Base-by-base conservation (phyloP, 1,140 invertebrate genomes). In the Pomacea maculata region DNA sequence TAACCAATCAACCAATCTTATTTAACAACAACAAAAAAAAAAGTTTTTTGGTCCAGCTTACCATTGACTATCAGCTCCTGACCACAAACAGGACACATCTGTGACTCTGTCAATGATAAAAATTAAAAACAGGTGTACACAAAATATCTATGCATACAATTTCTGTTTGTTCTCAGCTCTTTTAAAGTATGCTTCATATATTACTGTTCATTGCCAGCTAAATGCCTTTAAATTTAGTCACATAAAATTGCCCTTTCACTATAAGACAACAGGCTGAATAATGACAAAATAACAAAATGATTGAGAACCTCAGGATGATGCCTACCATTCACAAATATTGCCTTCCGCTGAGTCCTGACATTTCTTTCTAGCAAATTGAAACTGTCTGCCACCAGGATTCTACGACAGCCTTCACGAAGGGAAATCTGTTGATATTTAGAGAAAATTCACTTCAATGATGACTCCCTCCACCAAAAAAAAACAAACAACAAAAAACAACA, bases 341-440 rank as follows among this genome's bases (percentile, higher is more conserved):
- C 97, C 88, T 94, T 94, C 87, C 95, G 94, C 85, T 97, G 96
- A 61, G 93, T 93, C 55, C 92, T 91, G 6, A 97, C 95, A 25
- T 97, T 90, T 90, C 95, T 95, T 82, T 96, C 94, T 88, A 97
- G 94, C n/a, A 97, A 92, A 90, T 96, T 94, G 86, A 97, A 97
- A 90, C 97, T 97, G 92, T 98, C 97, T 29, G 94, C 93, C 0
- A 96, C 93, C 9, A 98, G 93, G 83, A 98, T 97, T 89, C 95
- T 95, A 86, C 96, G 96, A 88, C 96, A 97, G 0, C 96, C 96
- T 90, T 97, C 95, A 91, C 97, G 94, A 7, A 98, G 94, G 19
- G 97, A 95, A 64, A 97, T 95, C 93, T 94, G 87, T 68, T 90
- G 82, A 63, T 76, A 78, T 83, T 82, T 82, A 68, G 76, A 80